These are phyloP conservation scores for Parauchenoglanis punctatus DNA, from an alignment of 2,797 vertebrate species.

Conservation along the genomic window DNA sequence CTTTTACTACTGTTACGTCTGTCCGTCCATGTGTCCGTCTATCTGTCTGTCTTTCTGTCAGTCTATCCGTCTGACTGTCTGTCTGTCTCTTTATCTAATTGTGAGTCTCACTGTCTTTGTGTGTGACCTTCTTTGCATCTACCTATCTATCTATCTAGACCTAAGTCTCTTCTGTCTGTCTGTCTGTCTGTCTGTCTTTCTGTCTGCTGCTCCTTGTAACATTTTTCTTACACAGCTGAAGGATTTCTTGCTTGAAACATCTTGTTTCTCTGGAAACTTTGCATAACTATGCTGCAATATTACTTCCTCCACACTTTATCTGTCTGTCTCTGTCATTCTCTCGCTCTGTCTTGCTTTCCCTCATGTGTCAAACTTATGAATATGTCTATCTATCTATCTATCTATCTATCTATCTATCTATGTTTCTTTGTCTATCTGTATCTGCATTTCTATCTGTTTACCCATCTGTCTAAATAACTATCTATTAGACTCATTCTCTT, in stretches of 20 bases:
- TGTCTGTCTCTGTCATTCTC: not conserved
- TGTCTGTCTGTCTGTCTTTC: no score
- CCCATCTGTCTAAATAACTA: not conserved
- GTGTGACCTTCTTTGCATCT: no score
- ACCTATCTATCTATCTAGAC: not conserved
- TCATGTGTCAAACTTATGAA: not conserved
- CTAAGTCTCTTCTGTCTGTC: no score
- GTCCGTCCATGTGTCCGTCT: not conserved
- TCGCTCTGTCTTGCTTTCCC: not conserved
- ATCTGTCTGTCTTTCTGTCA: not conserved
- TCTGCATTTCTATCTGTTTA: not conserved
- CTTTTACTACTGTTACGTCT: not conserved
- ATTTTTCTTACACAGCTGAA: no score
- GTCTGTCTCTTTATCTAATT: not conserved
- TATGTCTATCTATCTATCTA: not conserved
- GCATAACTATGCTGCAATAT: not conserved
- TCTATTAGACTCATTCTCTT: not conserved
- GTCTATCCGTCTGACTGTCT: not conserved
- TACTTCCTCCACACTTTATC: not conserved
- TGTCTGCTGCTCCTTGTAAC: not conserved
- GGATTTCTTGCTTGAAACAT: not conserved
- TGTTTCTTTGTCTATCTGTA: not conserved
- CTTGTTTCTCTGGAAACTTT: not conserved
- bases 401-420: not conserved
- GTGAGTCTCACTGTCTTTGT: not conserved